Percentiles rank a stretch among this genome's conserved stretches.
These are phyloP conservation scores for Scaptomyza montana DNA, from an alignment of 1,140 invertebrate species.

Conservation along the genomic window DNA sequence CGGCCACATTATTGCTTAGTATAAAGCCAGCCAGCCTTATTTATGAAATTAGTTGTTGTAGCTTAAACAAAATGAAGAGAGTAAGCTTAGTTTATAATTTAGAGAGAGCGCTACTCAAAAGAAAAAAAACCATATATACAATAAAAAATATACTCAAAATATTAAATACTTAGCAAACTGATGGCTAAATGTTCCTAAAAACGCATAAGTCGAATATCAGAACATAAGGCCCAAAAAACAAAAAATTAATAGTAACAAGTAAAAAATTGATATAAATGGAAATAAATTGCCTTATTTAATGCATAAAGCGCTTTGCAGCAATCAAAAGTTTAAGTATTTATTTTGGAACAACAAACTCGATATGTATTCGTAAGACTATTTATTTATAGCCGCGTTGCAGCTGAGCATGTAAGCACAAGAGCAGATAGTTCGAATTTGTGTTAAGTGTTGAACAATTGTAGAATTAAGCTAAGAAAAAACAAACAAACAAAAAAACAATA, in stretches of 20 bases:
- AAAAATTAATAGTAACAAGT: constrained; percentile 12
- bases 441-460: constrained; percentile 44
- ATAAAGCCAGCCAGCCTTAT: constrained; percentile 66
- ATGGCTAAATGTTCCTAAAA: constrained; percentile 74
- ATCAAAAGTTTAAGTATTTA: constrained; percentile 41
- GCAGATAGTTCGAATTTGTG: constrained; percentile 24
- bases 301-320: constrained; percentile 71
- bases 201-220: constrained; percentile 37
- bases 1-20: constrained; percentile 18
- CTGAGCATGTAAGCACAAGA: constrained; percentile 13
- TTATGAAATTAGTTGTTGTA: constrained; percentile 77
- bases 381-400: constrained; percentile 26
- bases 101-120: constrained; percentile 59
- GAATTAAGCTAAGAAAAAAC: constrained; percentile 36
- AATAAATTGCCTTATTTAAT: constrained; percentile 75
- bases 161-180: constrained; percentile 60
- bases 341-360: constrained; percentile 41
- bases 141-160: constrained; percentile 22
- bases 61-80: constrained; percentile 35
- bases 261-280: constrained; percentile 10
- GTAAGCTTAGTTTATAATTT: constrained; percentile 77
- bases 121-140: constrained; percentile 39
- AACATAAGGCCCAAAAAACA: constrained; percentile 26
- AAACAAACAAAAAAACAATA: too few species aligned
- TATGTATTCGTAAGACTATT: constrained; percentile 35